A percentile compares a stretch with the other conserved stretches of the same genome.
Conservation (phyloP, 2,797 vertebrate species). For the Enteromius treurensis region DNA sequence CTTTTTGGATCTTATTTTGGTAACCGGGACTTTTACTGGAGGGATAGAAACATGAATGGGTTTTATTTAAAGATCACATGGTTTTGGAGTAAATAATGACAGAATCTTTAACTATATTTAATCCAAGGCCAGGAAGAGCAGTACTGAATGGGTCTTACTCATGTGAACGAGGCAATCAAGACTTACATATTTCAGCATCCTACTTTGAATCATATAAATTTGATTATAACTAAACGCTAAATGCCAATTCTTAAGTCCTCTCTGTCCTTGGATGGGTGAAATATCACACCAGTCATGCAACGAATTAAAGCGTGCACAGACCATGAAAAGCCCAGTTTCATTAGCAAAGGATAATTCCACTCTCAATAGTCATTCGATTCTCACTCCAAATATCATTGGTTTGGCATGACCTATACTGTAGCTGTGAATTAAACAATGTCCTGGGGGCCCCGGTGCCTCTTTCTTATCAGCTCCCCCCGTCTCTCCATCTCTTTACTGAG, state of each 20-base stretch:
- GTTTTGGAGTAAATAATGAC: too few relatives aligned
- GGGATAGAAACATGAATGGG: neutral
- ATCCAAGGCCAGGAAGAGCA: neutral
- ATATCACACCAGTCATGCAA: conserved; percentile 37
- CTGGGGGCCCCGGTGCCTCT: neutral
- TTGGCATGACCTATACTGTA: conserved; percentile 25
- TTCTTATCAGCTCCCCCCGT: neutral
- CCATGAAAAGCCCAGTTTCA: conserved; percentile 27
- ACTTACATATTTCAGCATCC: neutral
- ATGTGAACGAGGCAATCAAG: conserved; percentile 1
- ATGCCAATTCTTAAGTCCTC: conserved; percentile 22
- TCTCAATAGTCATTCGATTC: conserved; percentile 1
- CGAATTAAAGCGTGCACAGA: conserved; percentile 28
- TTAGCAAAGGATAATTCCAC: conserved; percentile 22
- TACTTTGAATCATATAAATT: conserved; percentile 9
- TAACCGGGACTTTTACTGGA: neutral
- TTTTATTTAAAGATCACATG: neutral
- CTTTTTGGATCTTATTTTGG: neutral
- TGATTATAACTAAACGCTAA: conserved; percentile 42
- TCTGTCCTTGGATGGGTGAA: conserved; percentile 48
- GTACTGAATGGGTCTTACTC: neutral
- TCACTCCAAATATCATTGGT: conserved; percentile 30
- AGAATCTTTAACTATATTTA: neutral
- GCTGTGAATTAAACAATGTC: conserved; percentile 20
- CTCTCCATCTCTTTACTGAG: neutral